Evolutionary conservation across 2,888 invertebrate species (phyloP).

Genomic region (Druceiella hillmani): DNA sequence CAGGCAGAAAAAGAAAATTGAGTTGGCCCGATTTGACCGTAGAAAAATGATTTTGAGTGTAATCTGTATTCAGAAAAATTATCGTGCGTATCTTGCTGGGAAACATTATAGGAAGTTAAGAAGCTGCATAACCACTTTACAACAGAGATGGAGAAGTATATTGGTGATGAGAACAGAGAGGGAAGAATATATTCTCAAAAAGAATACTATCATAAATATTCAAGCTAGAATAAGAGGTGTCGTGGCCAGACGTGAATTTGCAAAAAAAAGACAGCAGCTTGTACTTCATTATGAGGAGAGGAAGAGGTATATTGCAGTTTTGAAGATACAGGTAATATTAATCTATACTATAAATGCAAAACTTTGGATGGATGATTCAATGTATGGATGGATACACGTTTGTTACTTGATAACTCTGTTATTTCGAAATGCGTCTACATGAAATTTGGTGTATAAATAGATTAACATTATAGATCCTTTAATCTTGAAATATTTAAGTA

Average conservation of each 20-base stretch:
- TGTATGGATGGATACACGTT: too few species aligned
- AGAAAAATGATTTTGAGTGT: conserved; percentile 11
- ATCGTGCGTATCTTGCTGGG: conserved; percentile 32
- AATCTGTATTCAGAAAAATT: conserved; percentile 35
- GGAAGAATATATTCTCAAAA: conserved; percentile 14
- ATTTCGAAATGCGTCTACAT: too few species aligned
- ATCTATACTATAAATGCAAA: too few species aligned
- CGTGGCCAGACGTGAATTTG: conserved; percentile 32
- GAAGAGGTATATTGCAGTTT: conserved; percentile 35
- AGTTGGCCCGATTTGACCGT: conserved; percentile 2
- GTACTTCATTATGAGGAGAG: conserved; percentile 32
- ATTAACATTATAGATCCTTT: too few species aligned
- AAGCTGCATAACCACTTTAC: conserved; percentile 22
- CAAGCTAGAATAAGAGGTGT: conserved; percentile 31
- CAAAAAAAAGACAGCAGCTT: conserved; percentile 30
- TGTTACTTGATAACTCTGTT: too few species aligned
- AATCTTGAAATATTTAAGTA: too few species aligned
- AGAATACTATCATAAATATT: conserved; percentile 23
- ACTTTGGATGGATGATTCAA: too few species aligned
- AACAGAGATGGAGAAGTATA: conserved; percentile 25
- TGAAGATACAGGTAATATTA: conserved; percentile 49
- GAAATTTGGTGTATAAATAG: too few species aligned
- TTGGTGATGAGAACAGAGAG: conserved; percentile 20
- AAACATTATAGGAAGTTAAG: conserved; percentile 18
- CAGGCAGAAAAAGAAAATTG: conserved; percentile 20